Evolutionary conservation across 2,113 vertebrate species (phyloP), one percentile per base, ranked within the genome.

Genomic region (Sarotherodon lohbergeri): DNA sequence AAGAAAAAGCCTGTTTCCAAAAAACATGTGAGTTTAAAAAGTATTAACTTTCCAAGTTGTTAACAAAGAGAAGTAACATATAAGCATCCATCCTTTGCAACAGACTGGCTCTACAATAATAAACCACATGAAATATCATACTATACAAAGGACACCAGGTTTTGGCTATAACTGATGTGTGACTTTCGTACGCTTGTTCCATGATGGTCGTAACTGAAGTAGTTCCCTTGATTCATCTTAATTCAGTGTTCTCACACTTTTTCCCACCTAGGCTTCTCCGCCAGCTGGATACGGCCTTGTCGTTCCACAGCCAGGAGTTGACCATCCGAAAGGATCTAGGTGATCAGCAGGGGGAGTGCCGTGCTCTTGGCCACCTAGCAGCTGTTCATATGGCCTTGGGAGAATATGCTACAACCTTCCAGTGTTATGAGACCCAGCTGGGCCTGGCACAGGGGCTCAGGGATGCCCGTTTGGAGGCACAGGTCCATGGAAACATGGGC

Each of bases 401-500:
- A 5, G 98, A 98, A 90, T 99, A 98, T 90, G 96, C 97, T 7
- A 98, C 98, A 90, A 97, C 98, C 8, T 98, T 99, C 93, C 98
- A 98, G 92, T 98, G 98, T 85, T 99, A 99, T 0, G 97, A 98
- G 85, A 97, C 98, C 5, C 98, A 99, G 92, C 93, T 99, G 91
- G 97, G 97, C 12, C 96, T 99, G 34, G 98, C 97, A 3, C 98
- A 97, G 94, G 97, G 97, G 91, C 91, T 99, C 57, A 97, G 98
- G 91, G 98, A 99, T 16, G 96, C 98, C 29, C 96, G 97, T 17
- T 95, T 98, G 4, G 98, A 99, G 92, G 98, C 98, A 24, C 98
- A 98, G 92, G 98, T 98, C 85, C 98, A 98, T 0, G 98, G 98
- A 55, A 99, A 99, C 96, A 98, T 99, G 98, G 98, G 98, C 88